Evolutionary conservation across 2,888 invertebrate genomes (phyloP), one percentile per base, ranked within the genome.

Genomic region (Bellardia pandia): DNA sequence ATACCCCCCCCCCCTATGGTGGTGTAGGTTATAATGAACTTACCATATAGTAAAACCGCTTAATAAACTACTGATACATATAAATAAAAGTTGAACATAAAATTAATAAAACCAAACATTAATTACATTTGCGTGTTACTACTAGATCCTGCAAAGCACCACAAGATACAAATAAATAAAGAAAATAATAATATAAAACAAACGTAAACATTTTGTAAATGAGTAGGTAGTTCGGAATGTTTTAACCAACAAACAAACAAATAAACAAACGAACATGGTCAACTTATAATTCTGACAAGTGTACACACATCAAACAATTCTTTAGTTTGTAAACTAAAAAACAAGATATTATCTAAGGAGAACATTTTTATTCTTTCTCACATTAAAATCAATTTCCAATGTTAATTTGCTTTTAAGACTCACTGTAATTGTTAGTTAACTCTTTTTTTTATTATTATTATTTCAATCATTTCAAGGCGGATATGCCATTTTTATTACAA

Each of bases 81-180:
- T 51, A 14, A 23, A 48, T 23, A 69, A 45, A 42, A 62, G 3
- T 45, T 48, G 6, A 53, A 58, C 77, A 78, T 78, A 45, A 78
- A 68, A 30, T 68, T 58, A 45, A 40, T 78, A 68, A 78, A 78
- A 78, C 33, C 13, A 60, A 69, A 58, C 60, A 66, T 69, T 78
- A 78, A 78, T 68, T 69, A 58, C 58, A 33, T 56, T 68, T 78
- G 78, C 68, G 69, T 79, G 79, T 45, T 78, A 33, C 56, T 37
- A 72, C 40, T 14, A 72, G 40, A 72, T 56, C 9, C 60, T 69
- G 40, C 23, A 30, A 56, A 64, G 37, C 68, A 72, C 37, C 40
- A 56, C 40, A 72, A 53, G 53, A 37, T n/a, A 23, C 51, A 58
- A 69, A 69, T 30, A 48, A 16, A 16, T 66, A 23, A 11, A 37